Evolutionary conservation across 1,140 invertebrate genomes (phyloP).

Genomic region (Drosophila tropicalis): DNA sequence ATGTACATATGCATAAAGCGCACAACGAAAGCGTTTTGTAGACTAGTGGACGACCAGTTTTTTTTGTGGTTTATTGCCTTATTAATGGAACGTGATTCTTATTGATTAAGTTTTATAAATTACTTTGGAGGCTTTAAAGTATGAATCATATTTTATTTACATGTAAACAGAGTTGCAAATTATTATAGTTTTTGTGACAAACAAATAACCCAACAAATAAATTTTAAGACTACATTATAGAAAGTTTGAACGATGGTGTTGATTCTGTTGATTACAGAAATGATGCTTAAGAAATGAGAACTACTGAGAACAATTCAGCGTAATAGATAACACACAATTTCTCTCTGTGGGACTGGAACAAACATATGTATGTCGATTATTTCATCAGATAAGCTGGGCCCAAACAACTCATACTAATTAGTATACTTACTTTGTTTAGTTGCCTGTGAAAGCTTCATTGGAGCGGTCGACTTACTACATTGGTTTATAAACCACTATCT

Average conservation of each 20-base stretch:
- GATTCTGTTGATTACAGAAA: neutral
- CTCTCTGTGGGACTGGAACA: neutral
- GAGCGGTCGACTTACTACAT: conserved; percentile 20
- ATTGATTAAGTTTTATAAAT: conserved; percentile 68
- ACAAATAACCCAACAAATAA: conserved; percentile 52
- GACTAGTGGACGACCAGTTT: conserved; percentile 54
- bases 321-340: too few relatives aligned
- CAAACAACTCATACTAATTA: neutral
- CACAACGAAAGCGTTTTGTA: conserved; percentile 46
- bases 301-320: neutral
- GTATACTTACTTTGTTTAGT: conserved; percentile 32
- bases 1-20: conserved; percentile 38
- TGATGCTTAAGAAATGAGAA: neutral
- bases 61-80: conserved; percentile 60
- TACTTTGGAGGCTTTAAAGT: conserved; percentile 56
- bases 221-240: conserved; percentile 61
- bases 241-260: neutral
- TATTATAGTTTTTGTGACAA: conserved; percentile 36
- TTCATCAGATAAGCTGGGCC: neutral
- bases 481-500: neutral
- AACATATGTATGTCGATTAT: conserved; percentile 10
- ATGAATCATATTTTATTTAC: conserved; percentile 9
- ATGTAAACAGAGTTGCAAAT: conserved; percentile 5
- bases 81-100: conserved; percentile 61
- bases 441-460: conserved; percentile 28